phyloP scores from a whole-genome alignment of 2,888 invertebrate species.

The Lycocerus yunnanus region DNA sequence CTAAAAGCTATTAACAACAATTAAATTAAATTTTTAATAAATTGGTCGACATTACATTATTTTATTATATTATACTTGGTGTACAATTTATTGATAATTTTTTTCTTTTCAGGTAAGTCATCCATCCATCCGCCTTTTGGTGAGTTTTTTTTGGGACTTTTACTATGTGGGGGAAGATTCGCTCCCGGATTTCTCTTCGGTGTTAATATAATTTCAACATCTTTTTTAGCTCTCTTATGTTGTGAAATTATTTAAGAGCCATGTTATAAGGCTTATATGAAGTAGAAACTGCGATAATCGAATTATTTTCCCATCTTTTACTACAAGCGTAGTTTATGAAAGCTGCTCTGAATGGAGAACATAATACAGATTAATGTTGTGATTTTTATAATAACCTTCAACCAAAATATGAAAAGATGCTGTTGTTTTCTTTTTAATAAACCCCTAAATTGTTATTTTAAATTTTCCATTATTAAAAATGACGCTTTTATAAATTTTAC shows the following conservation, averaged over 20 bases:
- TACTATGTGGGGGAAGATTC: too few relatives aligned
- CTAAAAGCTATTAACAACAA: neutral
- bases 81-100: neutral
- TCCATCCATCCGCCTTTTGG: too few relatives aligned
- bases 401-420: neutral
- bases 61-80: neutral
- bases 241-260: slow-evolving; percentile 1
- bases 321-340: slow-evolving; percentile 3
- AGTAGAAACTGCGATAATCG: slow-evolving; percentile 23
- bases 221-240: neutral
- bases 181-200: neutral
- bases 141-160: neutral
- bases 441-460: neutral
- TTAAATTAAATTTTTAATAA: neutral
- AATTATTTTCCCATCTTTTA: slow-evolving; percentile 23
- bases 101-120: neutral
- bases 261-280: slow-evolving; percentile 20
- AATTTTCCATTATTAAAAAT: neutral
- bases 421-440: neutral
- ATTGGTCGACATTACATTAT: neutral
- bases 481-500: neutral
- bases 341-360: slow-evolving; percentile 2
- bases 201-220: neutral
- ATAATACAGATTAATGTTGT: slow-evolving; percentile 10
- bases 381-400: slow-evolving; percentile 7